A percentile compares a stretch with the other conserved stretches of the same genome.
phyloP scores from a whole-genome alignment of 2,888 invertebrate genomes.

The Lasioglossum marginatum region DNA sequence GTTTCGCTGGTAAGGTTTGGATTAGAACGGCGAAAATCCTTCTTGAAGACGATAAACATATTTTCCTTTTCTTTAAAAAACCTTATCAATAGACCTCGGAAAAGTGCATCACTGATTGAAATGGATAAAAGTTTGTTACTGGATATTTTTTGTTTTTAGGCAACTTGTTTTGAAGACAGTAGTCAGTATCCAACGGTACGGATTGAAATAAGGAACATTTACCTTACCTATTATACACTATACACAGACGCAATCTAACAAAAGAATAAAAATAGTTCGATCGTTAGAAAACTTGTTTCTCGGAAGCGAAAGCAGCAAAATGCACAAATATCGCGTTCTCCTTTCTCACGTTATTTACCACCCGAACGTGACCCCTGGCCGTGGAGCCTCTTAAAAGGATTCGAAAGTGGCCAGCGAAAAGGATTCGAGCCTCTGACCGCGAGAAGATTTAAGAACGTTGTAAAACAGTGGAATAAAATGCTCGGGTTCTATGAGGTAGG shows the following conservation, averaged over 20 bases:
- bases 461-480: conserved; percentile 51
- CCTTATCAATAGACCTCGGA: background rate
- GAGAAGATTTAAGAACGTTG: conserved; percentile 56
- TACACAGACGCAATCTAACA: too few relatives aligned
- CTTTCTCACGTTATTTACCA: conserved; percentile 27
- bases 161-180: too few relatives aligned
- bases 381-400: conserved; percentile 5
- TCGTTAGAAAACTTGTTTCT: background rate
- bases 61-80: background rate
- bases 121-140: too few relatives aligned
- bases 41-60: background rate
- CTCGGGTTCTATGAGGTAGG: background rate
- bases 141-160: too few relatives aligned
- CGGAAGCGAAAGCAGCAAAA: background rate
- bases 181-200: too few relatives aligned
- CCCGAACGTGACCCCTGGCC: conserved; percentile 31
- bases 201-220: too few relatives aligned
- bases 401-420: conserved; percentile 39
- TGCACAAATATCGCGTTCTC: conserved; percentile 7
- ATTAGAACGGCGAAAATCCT: background rate
- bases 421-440: conserved; percentile 25
- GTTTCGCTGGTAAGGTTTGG: background rate
- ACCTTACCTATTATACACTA: too few relatives aligned
- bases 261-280: background rate
- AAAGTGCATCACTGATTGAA: too few relatives aligned